These are phyloP conservation scores for Carposina sasakii DNA, from an alignment of 1,140 invertebrate genomes.

Conservation along the genomic window DNA sequence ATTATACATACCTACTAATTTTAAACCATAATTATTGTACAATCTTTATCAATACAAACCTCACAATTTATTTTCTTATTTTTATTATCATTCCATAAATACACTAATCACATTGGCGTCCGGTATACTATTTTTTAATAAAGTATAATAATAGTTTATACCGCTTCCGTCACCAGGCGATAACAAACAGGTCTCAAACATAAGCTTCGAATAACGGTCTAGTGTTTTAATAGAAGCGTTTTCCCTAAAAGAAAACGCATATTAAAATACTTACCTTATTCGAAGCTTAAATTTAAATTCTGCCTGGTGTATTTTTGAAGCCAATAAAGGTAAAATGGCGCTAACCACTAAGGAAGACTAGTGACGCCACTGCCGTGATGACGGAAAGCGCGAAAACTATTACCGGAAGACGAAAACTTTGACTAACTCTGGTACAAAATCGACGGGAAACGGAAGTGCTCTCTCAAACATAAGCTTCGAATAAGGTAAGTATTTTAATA, in stretches of 20 bases:
- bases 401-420: too few relatives aligned
- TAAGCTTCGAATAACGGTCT: conserved; percentile 4
- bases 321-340: too few relatives aligned
- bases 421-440: too few relatives aligned
- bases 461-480: too few relatives aligned
- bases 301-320: not conserved
- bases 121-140: not conserved
- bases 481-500: too few relatives aligned
- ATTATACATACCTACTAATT: too few relatives aligned
- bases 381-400: too few relatives aligned
- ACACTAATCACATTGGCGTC: too few relatives aligned
- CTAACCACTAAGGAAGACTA: too few relatives aligned
- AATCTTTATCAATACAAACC: not conserved
- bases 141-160: not conserved
- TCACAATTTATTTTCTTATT: not conserved
- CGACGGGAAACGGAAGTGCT: too few relatives aligned
- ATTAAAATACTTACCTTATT: conserved; percentile 14
- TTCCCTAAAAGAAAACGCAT: conserved; percentile 12
- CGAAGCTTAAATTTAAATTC: conserved; percentile 4
- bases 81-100: too few relatives aligned
- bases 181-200: not conserved
- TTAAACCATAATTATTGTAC: not conserved
- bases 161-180: not conserved
- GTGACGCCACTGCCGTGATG: too few relatives aligned
- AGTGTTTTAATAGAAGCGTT: conserved; percentile 6